Evolutionary conservation across 2,797 vertebrate genomes (phyloP).

Genomic region (Sarcoramphus papa): DNA sequence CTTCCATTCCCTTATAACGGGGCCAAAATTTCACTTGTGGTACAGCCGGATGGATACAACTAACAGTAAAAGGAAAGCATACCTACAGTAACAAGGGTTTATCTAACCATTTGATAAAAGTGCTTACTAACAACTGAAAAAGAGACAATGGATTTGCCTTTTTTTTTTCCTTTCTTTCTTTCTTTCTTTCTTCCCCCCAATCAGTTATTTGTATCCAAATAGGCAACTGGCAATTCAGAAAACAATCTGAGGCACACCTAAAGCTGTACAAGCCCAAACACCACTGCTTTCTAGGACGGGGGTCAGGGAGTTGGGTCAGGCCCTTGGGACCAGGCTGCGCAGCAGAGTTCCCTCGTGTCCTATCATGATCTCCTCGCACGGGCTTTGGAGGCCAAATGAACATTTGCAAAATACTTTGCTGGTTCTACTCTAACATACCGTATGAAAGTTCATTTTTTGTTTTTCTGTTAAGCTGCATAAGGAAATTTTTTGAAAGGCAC

Average conservation of each 20-base stretch:
- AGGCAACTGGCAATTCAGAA: background rate
- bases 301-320: background rate
- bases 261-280: background rate
- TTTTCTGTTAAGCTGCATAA: background rate
- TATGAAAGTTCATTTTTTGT: background rate
- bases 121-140: background rate
- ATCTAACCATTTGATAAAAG: background rate
- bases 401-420: background rate
- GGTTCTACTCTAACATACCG: background rate
- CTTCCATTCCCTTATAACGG: background rate
- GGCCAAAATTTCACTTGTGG: background rate
- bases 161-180: background rate
- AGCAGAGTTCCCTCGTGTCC: background rate
- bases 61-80: background rate
- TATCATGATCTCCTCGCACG: accelerated
- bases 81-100: background rate
- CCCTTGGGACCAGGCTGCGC: background rate
- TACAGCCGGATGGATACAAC: background rate
- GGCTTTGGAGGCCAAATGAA: background rate
- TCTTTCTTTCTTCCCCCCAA: no score
- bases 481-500: background rate
- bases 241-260: background rate
- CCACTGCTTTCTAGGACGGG: accelerated
- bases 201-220: background rate
- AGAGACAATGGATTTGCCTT: background rate